A percentile compares a stretch with the other conserved stretches of the same genome.
Conservation (phyloP, 2,113 vertebrate species). For the Typhlomys cinereus region DNA sequence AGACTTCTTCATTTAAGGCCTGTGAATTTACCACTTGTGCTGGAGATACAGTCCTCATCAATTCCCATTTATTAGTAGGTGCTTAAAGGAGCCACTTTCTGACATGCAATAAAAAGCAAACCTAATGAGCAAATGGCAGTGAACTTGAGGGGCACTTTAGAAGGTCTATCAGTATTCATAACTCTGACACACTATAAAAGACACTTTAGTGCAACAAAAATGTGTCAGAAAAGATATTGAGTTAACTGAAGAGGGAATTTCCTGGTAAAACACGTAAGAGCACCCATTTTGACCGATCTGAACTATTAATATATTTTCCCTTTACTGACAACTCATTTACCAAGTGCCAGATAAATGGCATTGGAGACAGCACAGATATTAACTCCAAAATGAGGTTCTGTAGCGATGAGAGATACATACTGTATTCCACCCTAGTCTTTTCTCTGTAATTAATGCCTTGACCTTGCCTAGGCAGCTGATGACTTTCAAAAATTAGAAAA, state of each 20-base stretch:
- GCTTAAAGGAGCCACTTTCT: conserved; percentile 74
- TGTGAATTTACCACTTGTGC: conserved; percentile 73
- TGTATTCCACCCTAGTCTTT: conserved; percentile 51
- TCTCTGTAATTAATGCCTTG: conserved; percentile 67
- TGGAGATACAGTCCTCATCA: conserved; percentile 63
- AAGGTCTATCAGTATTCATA: conserved; percentile 83
- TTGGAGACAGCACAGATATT: conserved; percentile 78
- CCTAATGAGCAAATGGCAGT: conserved; percentile 80
- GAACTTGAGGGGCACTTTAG: conserved; percentile 79
- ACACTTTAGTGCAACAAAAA: conserved; percentile 79
- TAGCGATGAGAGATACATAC: conserved; percentile 73
- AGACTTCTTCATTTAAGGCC: conserved; percentile 67
- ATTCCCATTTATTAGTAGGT: conserved; percentile 79
- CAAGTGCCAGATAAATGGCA: conserved; percentile 76
- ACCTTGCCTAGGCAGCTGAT: conserved; percentile 44
- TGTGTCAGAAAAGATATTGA: conserved; percentile 82
- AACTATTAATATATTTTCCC: conserved; percentile 79
- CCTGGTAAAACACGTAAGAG: conserved; percentile 82
- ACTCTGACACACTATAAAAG: conserved; percentile 78
- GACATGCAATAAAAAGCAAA: conserved; percentile 77
- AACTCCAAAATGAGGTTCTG: conserved; percentile 77
- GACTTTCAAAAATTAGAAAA: conserved; percentile 70
- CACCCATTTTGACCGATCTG: conserved; percentile 79
- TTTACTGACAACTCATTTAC: conserved; percentile 82
- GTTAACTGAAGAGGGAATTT: conserved; percentile 77